Conservation (phyloP, 2,888 invertebrate genomes). For the Ectemnius continuus region DNA sequence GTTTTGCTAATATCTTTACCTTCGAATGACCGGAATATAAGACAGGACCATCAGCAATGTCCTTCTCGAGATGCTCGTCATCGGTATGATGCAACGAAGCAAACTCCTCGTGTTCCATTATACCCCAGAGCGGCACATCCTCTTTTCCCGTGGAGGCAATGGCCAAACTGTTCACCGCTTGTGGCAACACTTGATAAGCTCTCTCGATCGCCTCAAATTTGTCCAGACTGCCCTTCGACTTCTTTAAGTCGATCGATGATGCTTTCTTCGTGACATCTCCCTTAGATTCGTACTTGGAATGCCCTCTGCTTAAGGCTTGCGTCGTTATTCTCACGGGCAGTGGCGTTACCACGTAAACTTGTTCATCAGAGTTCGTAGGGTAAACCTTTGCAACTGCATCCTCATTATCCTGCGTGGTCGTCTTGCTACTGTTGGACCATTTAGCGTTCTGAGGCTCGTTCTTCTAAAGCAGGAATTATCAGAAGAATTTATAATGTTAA, state of each 20-base stretch:
- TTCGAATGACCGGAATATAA: conserved; percentile 83
- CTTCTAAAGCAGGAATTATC: too few relatives aligned
- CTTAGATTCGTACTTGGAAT: neutral
- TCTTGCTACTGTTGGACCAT: too few relatives aligned
- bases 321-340: conserved; percentile 77
- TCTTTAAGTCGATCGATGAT: conserved; percentile 69
- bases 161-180: conserved; percentile 75
- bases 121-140: conserved; percentile 72
- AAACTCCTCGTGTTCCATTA: conserved; percentile 75
- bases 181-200: conserved; percentile 75
- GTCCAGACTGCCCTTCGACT: conserved; percentile 38
- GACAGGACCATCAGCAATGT: conserved; percentile 55
- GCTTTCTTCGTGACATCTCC: conserved; percentile 49
- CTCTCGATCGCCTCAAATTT: conserved; percentile 69
- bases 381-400: too few relatives aligned
- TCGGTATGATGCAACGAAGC: conserved; percentile 46
- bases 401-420: too few relatives aligned
- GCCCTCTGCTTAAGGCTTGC: too few relatives aligned
- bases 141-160: conserved; percentile 72
- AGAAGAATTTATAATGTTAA: too few relatives aligned
- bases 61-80: conserved; percentile 19
- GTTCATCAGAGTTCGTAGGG: conserved; percentile 80
- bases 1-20: conserved; percentile 74
- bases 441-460: too few relatives aligned
- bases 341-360: conserved; percentile 90